phyloP scores from a whole-genome alignment of 2,888 invertebrate genomes.

The Tetanocera ferruginea region DNA sequence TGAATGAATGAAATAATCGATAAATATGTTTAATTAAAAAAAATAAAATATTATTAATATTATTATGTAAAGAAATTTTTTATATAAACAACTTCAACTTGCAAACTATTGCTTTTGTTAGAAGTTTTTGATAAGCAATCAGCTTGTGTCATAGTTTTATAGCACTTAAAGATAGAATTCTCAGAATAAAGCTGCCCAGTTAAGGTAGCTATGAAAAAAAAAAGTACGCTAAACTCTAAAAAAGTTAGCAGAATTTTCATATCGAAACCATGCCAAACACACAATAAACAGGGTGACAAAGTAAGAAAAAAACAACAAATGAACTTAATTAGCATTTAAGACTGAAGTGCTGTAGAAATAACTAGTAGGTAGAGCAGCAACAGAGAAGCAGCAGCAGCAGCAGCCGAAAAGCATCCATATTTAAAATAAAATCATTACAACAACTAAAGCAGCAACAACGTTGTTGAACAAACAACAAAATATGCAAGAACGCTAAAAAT shows the following conservation, averaged over 20 bases:
- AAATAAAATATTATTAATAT: too few species aligned
- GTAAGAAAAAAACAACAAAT: neutral
- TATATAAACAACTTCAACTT: too few species aligned
- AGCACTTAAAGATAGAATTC: too few species aligned
- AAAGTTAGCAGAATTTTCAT: too few species aligned
- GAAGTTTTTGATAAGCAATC: too few species aligned
- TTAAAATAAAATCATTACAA: neutral
- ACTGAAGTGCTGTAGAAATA: neutral
- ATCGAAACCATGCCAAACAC: neutral
- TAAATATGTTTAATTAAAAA: too few species aligned
- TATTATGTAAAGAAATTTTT: too few species aligned
- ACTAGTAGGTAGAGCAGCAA: neutral
- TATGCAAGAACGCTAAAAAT: neutral
- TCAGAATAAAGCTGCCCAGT: neutral
- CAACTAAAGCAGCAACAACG: neutral
- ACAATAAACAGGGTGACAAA: neutral
- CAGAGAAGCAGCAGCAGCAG: neutral
- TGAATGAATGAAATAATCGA: too few species aligned
- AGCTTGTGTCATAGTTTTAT: too few species aligned
- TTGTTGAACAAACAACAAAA: neutral
- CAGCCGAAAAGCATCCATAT: neutral
- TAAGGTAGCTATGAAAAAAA: neutral
- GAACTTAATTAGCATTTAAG: slow-evolving; percentile 2
- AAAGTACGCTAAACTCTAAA: too few species aligned
- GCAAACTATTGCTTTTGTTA: too few species aligned